Percentiles rank a stretch among this genome's conserved stretches.
Conservation (phyloP, 2,797 vertebrate genomes). For the Streptopelia turtur region DNA sequence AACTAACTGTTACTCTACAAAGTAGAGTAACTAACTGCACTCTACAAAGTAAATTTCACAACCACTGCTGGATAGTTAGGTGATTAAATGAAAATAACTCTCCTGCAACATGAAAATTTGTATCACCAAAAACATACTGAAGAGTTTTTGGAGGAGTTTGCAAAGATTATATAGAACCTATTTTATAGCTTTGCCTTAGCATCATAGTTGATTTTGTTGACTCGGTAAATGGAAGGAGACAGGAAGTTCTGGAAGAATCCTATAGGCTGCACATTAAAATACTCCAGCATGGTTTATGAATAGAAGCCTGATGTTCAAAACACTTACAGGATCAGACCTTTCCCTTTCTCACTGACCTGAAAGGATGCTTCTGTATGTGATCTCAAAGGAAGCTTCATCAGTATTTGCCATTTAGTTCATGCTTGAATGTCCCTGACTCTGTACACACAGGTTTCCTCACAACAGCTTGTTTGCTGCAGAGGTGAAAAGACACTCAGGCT, state of each 20-base stretch:
- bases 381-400: not conserved
- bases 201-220: not conserved
- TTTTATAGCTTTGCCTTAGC: not conserved
- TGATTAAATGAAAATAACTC: not conserved
- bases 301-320: not conserved
- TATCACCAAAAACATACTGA: not conserved
- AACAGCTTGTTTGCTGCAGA: not conserved
- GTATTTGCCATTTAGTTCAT: not conserved
- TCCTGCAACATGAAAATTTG: not conserved
- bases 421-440: not conserved
- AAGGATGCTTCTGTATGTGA: not conserved
- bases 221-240: not conserved
- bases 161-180: not conserved
- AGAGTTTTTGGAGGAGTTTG: not conserved
- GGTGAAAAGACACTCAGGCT: not conserved
- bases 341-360: not conserved
- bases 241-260: not conserved
- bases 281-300: not conserved
- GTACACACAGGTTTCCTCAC: not conserved
- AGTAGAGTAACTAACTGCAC: too few relatives aligned
- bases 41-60: not conserved
- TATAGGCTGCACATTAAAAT: not conserved
- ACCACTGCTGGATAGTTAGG: not conserved
- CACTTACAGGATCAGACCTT: not conserved
- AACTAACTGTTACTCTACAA: not conserved